Conservation (phyloP, 2,113 vertebrate species). For the Ovis aries region ARS-UI_Ramb_v3.0 NC_056055.1:220225501-220226000, state of each 20-base stretch:
- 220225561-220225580: background rate
- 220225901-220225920: background rate
- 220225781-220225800: background rate
- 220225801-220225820: background rate
- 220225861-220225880: background rate
- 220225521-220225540: background rate
- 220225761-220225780: background rate
- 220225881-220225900: background rate
- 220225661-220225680: background rate
- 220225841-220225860: accelerated
- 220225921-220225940: background rate
- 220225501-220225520: background rate
- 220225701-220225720: background rate
- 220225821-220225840: background rate
- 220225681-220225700: background rate
- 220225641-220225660: background rate
- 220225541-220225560: background rate
- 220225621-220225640: background rate
- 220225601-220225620: background rate
- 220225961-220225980: background rate
- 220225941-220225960: background rate
- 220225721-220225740: background rate
- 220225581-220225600: background rate
- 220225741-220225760: background rate
- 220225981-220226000: background rate